Conservation (phyloP, 2,113 vertebrate genomes). For the Ascaphus truei region DNA sequence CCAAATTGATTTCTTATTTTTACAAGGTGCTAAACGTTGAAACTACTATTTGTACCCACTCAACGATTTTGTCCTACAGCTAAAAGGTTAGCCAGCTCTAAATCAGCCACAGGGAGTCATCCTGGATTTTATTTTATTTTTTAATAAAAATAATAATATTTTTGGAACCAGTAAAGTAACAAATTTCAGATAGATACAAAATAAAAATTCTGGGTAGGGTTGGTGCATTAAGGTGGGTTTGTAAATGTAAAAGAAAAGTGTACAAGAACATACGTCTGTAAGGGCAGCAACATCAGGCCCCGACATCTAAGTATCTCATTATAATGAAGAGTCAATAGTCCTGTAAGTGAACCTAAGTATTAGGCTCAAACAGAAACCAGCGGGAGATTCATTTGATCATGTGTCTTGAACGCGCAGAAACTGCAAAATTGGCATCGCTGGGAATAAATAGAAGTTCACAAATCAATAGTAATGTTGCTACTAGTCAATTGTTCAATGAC, state of each 20-base stretch:
- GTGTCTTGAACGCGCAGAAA: background rate
- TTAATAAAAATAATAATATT: too few relatives aligned
- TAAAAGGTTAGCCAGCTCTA: too few relatives aligned
- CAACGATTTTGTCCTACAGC: too few relatives aligned
- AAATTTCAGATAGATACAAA: too few relatives aligned
- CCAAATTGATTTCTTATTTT: too few relatives aligned
- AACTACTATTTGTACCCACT: too few relatives aligned
- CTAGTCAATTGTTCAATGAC: slow-evolving; percentile 4
- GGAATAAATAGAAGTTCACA: slow-evolving; percentile 16
- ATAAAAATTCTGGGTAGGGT: too few relatives aligned
- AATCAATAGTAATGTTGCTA: slow-evolving; percentile 4
- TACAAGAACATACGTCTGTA: background rate
- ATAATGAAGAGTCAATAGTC: slow-evolving; percentile 5
- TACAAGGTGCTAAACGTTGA: too few relatives aligned
- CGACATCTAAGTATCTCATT: background rate
- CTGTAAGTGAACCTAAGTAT: background rate
- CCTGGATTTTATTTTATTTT: too few relatives aligned
- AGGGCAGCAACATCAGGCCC: background rate
- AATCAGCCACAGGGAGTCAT: too few relatives aligned
- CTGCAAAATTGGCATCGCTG: slow-evolving; percentile 22
- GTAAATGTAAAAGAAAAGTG: background rate
- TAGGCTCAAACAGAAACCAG: background rate
- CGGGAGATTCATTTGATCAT: slow-evolving; percentile 17
- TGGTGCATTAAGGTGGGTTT: background rate
- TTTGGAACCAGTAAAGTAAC: too few relatives aligned